Evolutionary conservation across 2,113 vertebrate species (phyloP), one percentile per base, ranked within the genome.

Genomic region (Microtus oregoni): DNA sequence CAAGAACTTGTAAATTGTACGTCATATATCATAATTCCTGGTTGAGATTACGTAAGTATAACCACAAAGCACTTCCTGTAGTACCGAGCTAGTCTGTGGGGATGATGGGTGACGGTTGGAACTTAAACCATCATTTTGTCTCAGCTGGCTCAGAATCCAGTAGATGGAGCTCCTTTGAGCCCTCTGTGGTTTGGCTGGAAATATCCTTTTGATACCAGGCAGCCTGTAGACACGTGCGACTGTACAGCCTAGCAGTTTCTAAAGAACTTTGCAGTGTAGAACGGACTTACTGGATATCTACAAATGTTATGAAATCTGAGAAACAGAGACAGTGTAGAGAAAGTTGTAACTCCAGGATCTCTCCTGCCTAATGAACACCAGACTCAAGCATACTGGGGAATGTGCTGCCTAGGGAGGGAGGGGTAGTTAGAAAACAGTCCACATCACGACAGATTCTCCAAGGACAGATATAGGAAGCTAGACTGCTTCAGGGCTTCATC

Each of bases 51-150:
- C 7, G 30, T 61, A 32, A 77, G 52, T 1, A 0, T 24, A 94
- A 73, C 89, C 38, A 70, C 76, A 76, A 67, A 92, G 13, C 26
- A 17, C 35, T 76, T 91, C 67, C 81, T 50, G 11, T 78, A 55
- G 92, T 81, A 67, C 3, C 92, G 72, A 65, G 52, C 88, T 35
- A 79, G 78, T n/a, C 85, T 92, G 47, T 24, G n/a, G 44, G 75
- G 63, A 86, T 61, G 83, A 61, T 20, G n/a, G 79, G 41, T 67
- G n/a, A 82, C 81, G 65, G 35, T 89, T 44, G 82, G 82, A 94
- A 77, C 32, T 92, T 68, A 67, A 0, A 2, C n/a, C 76, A 52
- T 97, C 67, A 61, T 90, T 97, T 92, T 81, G 5, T 30, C 85
- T 70, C 63, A 73, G 52, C 17, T 50, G 78, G 50, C 76, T 87